A percentile compares a stretch with the other conserved stretches of the same genome.
phyloP scores from a whole-genome alignment of 2,797 vertebrate genomes.

The Sphenopsis melanotis region DNA sequence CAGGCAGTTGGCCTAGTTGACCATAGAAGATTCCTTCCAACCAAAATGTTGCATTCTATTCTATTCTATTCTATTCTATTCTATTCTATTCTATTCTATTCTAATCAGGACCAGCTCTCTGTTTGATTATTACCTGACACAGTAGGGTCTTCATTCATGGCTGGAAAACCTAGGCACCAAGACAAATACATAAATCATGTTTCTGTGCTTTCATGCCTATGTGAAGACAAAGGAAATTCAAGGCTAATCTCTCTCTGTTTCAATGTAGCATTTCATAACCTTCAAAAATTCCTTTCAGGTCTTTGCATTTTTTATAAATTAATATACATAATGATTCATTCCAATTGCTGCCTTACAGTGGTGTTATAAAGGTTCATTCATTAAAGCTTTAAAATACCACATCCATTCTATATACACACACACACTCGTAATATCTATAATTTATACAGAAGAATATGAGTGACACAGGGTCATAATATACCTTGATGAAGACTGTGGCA shows the following conservation, averaged over 20 bases:
- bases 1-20: neutral
- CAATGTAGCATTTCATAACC: neutral
- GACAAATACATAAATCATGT: neutral
- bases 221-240: neutral
- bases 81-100: neutral
- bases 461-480: neutral
- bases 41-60: neutral
- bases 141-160: neutral
- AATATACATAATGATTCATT: neutral
- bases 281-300: neutral
- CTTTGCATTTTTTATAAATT: neutral
- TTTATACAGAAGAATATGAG: neutral
- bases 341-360: neutral
- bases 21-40: neutral
- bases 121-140: neutral
- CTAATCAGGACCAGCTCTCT: neutral
- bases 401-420: neutral
- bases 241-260: neutral
- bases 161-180: neutral
- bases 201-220: neutral
- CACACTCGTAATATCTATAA: neutral
- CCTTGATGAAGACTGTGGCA: neutral
- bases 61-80: neutral
- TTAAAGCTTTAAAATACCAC: neutral
- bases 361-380: neutral